phyloP scores from a whole-genome alignment of 2,888 invertebrate species.

The Xylota sylvarum region DNA sequence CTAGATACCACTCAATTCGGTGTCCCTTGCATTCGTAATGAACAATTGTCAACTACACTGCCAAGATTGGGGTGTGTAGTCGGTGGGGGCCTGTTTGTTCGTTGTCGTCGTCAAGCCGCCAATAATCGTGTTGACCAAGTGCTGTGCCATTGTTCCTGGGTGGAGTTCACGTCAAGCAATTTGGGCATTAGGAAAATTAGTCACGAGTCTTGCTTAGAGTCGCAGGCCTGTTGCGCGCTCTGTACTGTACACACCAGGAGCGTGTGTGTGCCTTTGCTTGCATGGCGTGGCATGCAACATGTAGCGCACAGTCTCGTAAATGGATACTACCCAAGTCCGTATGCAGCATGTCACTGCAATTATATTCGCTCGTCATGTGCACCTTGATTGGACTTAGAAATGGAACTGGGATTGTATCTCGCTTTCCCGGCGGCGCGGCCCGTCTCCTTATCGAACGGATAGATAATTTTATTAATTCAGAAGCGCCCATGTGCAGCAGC shows the following conservation, averaged over 20 bases:
- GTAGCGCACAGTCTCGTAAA: constrained; percentile 42
- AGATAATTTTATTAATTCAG: constrained; percentile 73
- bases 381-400: constrained; percentile 69
- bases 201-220: constrained; percentile 72
- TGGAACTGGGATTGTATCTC: constrained; percentile 54
- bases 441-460: constrained; percentile 27
- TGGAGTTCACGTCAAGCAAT: constrained; percentile 76
- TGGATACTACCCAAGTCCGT: constrained; percentile 43
- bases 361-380: constrained; percentile 76
- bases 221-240: constrained; percentile 48
- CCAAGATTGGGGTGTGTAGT: constrained; percentile 35
- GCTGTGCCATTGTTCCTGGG: constrained; percentile 74
- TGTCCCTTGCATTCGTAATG: constrained; percentile 42
- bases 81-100: constrained; percentile 16
- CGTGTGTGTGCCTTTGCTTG: not conserved
- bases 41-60: constrained; percentile 64
- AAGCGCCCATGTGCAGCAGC: constrained; percentile 68
- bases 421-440: constrained; percentile 9
- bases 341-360: constrained; percentile 72
- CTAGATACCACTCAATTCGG: constrained; percentile 41
- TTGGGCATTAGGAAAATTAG: constrained; percentile 76
- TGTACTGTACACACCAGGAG: constrained; percentile 8
- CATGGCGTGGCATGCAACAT: constrained; percentile 62
- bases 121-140: constrained; percentile 71
- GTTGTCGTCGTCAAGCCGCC: constrained; percentile 53